These are phyloP conservation scores for Tragelaphus buxtoni DNA, from an alignment of 2,113 vertebrate species.

Conservation along the genomic window DNA sequence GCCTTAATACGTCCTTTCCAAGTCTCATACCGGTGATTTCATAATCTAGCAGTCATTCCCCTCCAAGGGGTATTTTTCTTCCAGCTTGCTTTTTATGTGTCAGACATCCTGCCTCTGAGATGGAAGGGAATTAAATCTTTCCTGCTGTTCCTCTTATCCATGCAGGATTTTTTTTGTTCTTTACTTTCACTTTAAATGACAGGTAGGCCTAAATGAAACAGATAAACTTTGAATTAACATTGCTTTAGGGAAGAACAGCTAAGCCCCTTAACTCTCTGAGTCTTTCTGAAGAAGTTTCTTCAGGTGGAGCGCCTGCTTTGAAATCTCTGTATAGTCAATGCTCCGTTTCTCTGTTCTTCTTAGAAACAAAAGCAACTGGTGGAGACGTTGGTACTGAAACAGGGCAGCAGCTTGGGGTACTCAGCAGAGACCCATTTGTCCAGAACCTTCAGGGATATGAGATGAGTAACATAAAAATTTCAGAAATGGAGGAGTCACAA, in stretches of 20 bases:
- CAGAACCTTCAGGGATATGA: neutral
- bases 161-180: neutral
- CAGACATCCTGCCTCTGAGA: conserved; percentile 41
- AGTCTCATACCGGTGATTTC: conserved; percentile 17
- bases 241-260: conserved; percentile 19
- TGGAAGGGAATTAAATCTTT: conserved; percentile 41
- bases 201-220: conserved; percentile 19
- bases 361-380: neutral
- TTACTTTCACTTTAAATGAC: conserved; percentile 32
- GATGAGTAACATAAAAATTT: neutral
- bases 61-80: conserved; percentile 41
- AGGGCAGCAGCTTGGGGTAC: neutral
- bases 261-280: neutral
- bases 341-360: neutral
- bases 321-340: neutral
- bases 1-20: conserved; percentile 23
- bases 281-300: neutral
- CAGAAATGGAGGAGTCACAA: neutral
- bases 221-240: conserved; percentile 52
- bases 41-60: conserved; percentile 37
- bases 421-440: neutral
- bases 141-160: conserved; percentile 12
- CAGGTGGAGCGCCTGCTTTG: neutral
- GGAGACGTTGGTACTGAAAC: rapidly evolving
- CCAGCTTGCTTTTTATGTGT: conserved; percentile 39